Conservation (phyloP, 2,888 invertebrate species). For the Pemphredon lugubris region DNA sequence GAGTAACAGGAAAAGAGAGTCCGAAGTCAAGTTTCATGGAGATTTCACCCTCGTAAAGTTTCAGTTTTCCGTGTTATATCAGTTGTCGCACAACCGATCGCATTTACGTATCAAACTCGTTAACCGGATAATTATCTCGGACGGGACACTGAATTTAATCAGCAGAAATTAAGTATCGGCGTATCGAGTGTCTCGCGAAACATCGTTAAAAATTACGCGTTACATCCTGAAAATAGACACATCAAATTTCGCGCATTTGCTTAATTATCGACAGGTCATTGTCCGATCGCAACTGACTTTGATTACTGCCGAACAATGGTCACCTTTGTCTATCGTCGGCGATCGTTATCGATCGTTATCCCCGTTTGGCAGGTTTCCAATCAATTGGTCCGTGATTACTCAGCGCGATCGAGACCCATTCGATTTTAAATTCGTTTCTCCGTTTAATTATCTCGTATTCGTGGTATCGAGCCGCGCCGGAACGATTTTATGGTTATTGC, state of each 20-base stretch:
- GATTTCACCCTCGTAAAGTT: too few species aligned
- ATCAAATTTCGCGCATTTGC: too few species aligned
- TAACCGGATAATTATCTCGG: too few species aligned
- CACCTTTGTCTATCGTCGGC: conserved; percentile 14
- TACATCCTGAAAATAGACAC: too few species aligned
- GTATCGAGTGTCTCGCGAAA: too few species aligned
- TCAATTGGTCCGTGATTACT: conserved; percentile 26
- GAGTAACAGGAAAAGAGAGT: too few species aligned
- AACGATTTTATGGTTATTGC: conserved; percentile 11
- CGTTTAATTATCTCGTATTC: conserved; percentile 29
- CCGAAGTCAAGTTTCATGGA: too few species aligned
- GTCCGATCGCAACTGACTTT: conserved; percentile 8
- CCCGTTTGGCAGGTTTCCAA: conserved; percentile 3
- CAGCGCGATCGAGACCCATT: conserved; percentile 1
- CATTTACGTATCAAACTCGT: too few species aligned
- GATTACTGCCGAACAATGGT: conserved; percentile 4
- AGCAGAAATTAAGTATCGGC: too few species aligned
- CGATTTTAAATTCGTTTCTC: conserved; percentile 28
- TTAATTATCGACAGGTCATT: conserved; percentile 14
- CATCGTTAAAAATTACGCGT: conserved; percentile 9
- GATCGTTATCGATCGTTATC: conserved; percentile 18
- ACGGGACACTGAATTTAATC: too few species aligned
- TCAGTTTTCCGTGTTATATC: too few species aligned
- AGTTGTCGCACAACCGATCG: too few species aligned
- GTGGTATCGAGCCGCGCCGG: conserved; percentile 1